Percentiles rank a stretch among this genome's conserved stretches.
phyloP scores from a whole-genome alignment of 2,888 invertebrate genomes.

The Limnephilus lunatus region DNA sequence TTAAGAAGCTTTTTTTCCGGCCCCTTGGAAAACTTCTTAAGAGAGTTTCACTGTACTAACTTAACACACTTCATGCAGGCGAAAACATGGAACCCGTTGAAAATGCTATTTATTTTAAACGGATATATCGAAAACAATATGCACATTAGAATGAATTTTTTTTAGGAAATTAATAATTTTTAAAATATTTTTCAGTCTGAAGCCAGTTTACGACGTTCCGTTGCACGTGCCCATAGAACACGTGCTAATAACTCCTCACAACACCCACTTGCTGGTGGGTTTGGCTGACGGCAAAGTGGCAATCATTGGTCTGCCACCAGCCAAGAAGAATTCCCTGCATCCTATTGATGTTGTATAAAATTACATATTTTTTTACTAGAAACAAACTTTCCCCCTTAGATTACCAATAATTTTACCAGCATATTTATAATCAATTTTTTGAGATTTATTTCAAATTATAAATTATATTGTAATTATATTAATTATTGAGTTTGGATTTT shows the following conservation, averaged over 20 bases:
- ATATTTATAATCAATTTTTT: not conserved
- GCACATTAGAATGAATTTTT: too few relatives aligned
- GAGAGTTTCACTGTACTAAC: too few relatives aligned
- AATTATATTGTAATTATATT: not conserved
- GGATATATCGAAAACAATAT: too few relatives aligned
- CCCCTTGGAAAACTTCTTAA: too few relatives aligned
- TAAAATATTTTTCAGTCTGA: constrained; percentile 71
- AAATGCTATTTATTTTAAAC: too few relatives aligned
- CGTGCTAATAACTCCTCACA: constrained; percentile 74
- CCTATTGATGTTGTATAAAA: constrained; percentile 54
- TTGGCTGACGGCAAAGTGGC: constrained; percentile 77
- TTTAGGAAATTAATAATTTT: too few relatives aligned
- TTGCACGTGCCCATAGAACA: constrained; percentile 76
- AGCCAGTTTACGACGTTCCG: constrained; percentile 76
- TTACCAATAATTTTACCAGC: not conserved
- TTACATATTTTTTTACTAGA: constrained; percentile 37
- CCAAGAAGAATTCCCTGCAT: constrained; percentile 60
- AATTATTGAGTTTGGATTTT: not conserved
- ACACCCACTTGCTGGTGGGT: constrained; percentile 79
- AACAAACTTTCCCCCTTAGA: not conserved
- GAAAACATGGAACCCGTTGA: too few relatives aligned
- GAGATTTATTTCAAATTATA: not conserved
- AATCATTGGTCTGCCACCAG: constrained; percentile 69
- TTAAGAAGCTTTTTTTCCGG: too few relatives aligned
- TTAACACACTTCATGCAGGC: too few relatives aligned